phyloP scores from a whole-genome alignment of 2,888 invertebrate species.

The Archips xylosteana region DNA sequence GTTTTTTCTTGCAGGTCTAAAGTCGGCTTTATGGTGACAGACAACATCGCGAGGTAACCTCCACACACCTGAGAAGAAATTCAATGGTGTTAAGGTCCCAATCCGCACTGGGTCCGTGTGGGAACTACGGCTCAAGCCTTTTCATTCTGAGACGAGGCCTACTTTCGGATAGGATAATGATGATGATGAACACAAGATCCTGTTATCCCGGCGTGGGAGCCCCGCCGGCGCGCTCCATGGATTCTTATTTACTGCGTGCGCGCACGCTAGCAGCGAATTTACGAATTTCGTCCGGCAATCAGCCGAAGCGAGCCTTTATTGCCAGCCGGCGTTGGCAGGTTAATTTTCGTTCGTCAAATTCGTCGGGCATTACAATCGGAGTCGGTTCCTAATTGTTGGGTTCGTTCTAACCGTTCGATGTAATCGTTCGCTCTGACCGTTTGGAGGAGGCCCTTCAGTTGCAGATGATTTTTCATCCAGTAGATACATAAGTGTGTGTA shows the following conservation, averaged over 20 bases:
- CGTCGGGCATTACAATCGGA: constrained; percentile 32
- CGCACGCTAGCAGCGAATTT: constrained; percentile 61
- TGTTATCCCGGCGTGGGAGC: constrained; percentile 39
- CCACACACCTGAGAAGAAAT: too few species aligned
- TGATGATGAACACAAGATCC: constrained; percentile 7
- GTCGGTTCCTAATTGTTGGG: constrained; percentile 10
- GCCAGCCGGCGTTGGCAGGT: constrained; percentile 50
- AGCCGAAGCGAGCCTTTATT: constrained; percentile 6
- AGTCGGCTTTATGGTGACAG: too few species aligned
- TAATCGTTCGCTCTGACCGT: background rate
- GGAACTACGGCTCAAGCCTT: too few species aligned
- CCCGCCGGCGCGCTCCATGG: constrained; percentile 40
- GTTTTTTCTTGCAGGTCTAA: too few species aligned
- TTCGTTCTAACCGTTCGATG: background rate
- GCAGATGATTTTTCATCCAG: background rate
- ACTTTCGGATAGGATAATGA: too few species aligned
- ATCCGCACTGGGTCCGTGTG: too few species aligned
- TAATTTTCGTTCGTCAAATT: constrained; percentile 48
- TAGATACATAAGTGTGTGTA: too few species aligned
- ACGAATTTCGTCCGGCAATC: constrained; percentile 43
- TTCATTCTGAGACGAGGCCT: too few species aligned
- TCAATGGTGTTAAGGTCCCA: too few species aligned
- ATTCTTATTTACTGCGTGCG: constrained; percentile 45
- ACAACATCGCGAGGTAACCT: too few species aligned
- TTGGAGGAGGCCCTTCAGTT: background rate